Conservation (phyloP, 2,113 vertebrate genomes). For the Spheniscus mendiculus region DNA sequence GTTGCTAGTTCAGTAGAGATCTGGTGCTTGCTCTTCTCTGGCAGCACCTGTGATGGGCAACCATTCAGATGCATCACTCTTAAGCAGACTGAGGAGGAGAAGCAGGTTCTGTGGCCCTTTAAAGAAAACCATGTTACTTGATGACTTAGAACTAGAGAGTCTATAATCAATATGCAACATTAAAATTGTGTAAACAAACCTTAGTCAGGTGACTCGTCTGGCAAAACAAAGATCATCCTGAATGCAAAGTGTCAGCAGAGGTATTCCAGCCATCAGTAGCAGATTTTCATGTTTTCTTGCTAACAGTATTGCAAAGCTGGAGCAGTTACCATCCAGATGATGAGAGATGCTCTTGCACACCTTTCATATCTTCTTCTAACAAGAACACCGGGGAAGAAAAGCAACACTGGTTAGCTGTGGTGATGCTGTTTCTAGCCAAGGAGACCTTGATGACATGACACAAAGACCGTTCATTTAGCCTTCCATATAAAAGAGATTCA, state of each 20-base stretch:
- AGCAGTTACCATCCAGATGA: neutral
- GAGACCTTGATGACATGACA: neutral
- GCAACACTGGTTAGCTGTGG: neutral
- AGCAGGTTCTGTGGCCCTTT: neutral
- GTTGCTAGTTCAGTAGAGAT: neutral
- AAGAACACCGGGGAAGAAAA: neutral
- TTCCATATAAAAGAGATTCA: neutral
- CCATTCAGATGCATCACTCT: accelerated
- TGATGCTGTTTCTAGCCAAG: neutral
- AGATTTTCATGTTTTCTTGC: neutral
- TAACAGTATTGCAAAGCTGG: neutral
- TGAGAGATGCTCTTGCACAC: neutral
- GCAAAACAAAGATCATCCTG: neutral
- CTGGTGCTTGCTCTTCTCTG: neutral
- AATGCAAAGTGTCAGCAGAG: neutral
- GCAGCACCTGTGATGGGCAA: neutral
- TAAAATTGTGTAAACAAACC: neutral
- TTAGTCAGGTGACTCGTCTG: neutral
- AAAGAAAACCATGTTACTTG: neutral
- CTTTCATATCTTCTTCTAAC: neutral
- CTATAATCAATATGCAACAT: accelerated
- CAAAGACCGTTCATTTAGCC: neutral
- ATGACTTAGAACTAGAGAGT: neutral
- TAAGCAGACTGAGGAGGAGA: neutral
- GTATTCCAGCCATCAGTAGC: neutral